Evolutionary conservation across 2,113 vertebrate species (phyloP).

Genomic region (Myxocyprinus asiaticus): DNA sequence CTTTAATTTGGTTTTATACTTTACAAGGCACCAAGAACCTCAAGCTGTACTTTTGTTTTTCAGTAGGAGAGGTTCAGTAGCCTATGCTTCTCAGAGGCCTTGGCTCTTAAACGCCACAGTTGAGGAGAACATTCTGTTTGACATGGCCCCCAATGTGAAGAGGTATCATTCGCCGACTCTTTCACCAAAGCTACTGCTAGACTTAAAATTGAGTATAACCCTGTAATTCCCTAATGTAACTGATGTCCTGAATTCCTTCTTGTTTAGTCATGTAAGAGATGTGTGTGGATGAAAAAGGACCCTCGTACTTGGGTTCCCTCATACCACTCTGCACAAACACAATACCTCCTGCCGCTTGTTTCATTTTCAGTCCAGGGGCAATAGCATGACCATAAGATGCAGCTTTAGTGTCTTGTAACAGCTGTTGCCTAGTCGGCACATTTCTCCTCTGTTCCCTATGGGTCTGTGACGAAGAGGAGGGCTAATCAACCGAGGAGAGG

Average conservation of each 20-base stretch:
- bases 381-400: not conserved
- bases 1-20: not conserved
- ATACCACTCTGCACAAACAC: constrained; percentile 47
- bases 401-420: not conserved
- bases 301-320: constrained; percentile 1
- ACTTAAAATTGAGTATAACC: constrained; percentile 11
- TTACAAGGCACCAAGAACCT: not conserved
- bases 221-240: not conserved
- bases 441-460: not conserved
- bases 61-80: constrained; percentile 89
- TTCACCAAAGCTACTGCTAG: too few species aligned
- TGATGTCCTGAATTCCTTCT: not conserved
- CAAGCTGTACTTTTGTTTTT: not conserved
- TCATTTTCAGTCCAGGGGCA: constrained; percentile 17
- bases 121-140: constrained; percentile 96
- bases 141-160: constrained; percentile 91
- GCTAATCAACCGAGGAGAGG: too few species aligned
- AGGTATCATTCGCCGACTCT: constrained; percentile 71
- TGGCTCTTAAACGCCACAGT: constrained; percentile 93
- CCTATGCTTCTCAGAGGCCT: constrained; percentile 96
- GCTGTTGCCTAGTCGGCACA: not conserved
- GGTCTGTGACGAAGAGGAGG: too few species aligned
- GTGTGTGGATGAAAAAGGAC: not conserved
- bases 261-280: constrained; percentile 39
- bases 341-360: constrained; percentile 6